A percentile compares a stretch with the other conserved stretches of the same genome.
Conservation (phyloP, 2,797 vertebrate species). For the Ibycter americanus region DNA sequence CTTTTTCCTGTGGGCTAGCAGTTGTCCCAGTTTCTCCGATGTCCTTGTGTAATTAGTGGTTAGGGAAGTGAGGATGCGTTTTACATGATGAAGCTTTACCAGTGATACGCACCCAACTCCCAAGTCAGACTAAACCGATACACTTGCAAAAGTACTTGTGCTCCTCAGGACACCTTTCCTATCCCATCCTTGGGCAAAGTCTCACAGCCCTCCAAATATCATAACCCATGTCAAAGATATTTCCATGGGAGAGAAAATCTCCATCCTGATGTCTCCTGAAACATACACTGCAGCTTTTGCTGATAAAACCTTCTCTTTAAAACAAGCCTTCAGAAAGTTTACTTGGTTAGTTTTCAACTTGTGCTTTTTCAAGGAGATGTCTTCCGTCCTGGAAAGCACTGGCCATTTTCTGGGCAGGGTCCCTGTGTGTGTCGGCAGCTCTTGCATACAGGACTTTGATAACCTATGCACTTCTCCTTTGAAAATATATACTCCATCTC, state of each 20-base stretch:
- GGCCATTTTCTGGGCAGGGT: fast-evolving
- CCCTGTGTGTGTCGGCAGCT: background rate
- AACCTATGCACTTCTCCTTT: background rate
- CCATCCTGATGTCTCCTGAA: background rate
- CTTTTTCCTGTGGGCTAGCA: background rate
- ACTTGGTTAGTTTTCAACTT: background rate
- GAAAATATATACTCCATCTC: background rate
- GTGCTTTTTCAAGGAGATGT: background rate
- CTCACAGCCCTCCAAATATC: background rate
- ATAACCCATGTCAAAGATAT: background rate
- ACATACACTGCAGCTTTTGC: background rate
- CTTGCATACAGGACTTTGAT: background rate
- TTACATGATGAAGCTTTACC: background rate
- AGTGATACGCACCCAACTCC: background rate
- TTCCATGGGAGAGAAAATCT: background rate
- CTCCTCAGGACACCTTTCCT: background rate
- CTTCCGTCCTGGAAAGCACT: background rate
- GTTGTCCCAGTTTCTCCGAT: background rate
- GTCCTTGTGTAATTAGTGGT: fast-evolving
- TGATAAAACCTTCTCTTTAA: background rate
- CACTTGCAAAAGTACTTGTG: background rate
- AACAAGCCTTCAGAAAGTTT: background rate
- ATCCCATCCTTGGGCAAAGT: background rate
- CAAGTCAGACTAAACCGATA: background rate
- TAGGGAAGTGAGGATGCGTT: background rate